Conservation (phyloP, 2,888 invertebrate species). For the Lamellibrachia satsuma region DNA sequence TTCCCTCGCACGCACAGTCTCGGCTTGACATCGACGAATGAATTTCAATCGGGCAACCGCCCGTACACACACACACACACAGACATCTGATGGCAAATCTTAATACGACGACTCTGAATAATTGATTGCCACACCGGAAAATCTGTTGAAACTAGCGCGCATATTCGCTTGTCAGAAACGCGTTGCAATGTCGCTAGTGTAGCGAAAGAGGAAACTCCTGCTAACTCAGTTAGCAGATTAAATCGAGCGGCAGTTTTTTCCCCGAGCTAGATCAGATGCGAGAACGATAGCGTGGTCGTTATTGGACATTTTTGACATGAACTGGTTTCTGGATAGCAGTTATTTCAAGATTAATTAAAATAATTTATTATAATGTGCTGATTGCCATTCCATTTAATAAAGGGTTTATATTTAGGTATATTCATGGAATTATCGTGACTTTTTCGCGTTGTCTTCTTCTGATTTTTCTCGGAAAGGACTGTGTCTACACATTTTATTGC, state of each 20-base stretch:
- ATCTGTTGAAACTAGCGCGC: background rate
- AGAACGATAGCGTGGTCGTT: background rate
- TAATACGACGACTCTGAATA: constrained; percentile 7
- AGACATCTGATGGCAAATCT: background rate
- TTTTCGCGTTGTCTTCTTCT: no score
- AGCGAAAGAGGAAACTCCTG: background rate
- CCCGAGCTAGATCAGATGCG: background rate
- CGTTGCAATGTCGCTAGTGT: background rate
- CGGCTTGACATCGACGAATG: background rate
- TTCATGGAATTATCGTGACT: background rate
- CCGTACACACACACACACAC: background rate
- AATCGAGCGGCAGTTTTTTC: background rate
- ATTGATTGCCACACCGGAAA: constrained; percentile 4
- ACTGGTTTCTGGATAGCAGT: background rate
- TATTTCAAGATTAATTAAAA: background rate
- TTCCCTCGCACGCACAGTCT: background rate
- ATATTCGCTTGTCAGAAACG: background rate
- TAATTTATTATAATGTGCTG: background rate
- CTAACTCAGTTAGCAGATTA: background rate
- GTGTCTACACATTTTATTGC: no score
- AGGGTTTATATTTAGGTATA: background rate
- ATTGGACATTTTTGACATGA: background rate
- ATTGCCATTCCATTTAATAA: background rate
- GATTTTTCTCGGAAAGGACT: no score
- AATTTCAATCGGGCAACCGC: constrained; percentile 9